Percentiles rank a stretch among this genome's conserved stretches.
phyloP scores from a whole-genome alignment of 2,113 vertebrate species.

The Eira barbara region DNA sequence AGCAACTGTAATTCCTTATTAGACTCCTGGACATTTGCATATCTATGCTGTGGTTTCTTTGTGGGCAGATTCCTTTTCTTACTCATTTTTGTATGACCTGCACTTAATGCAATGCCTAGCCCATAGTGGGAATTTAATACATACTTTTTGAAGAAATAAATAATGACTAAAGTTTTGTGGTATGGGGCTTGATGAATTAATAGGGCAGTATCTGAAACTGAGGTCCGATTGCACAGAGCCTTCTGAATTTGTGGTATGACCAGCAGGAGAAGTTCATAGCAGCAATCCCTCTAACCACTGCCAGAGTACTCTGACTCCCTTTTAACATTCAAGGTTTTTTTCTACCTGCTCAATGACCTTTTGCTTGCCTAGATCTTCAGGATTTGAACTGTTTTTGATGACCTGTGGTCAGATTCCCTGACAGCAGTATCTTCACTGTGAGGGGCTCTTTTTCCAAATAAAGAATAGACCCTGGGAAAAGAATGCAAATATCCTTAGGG shows the following conservation, averaged over 20 bases:
- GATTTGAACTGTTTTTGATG: background rate
- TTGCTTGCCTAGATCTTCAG: background rate
- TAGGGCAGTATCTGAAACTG: background rate
- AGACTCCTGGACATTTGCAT: background rate
- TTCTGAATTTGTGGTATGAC: background rate
- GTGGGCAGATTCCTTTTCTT: background rate
- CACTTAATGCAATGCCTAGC: background rate
- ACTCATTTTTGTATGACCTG: background rate
- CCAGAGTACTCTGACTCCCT: no score
- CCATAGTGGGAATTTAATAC: background rate
- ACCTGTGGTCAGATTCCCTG: background rate
- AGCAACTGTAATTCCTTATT: background rate
- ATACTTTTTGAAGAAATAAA: background rate
- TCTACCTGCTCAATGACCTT: background rate
- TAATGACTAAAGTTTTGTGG: background rate
- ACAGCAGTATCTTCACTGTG: background rate
- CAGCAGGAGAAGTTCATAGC: background rate
- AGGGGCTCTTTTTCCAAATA: background rate
- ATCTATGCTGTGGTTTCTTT: background rate
- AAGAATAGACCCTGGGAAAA: background rate
- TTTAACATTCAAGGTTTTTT: background rate
- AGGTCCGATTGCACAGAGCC: background rate
- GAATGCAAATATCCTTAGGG: background rate
- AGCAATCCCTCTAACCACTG: background rate
- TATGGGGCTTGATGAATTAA: background rate